Conservation (phyloP, 2,888 invertebrate species). For the Drosophila maculinotata region DNA sequence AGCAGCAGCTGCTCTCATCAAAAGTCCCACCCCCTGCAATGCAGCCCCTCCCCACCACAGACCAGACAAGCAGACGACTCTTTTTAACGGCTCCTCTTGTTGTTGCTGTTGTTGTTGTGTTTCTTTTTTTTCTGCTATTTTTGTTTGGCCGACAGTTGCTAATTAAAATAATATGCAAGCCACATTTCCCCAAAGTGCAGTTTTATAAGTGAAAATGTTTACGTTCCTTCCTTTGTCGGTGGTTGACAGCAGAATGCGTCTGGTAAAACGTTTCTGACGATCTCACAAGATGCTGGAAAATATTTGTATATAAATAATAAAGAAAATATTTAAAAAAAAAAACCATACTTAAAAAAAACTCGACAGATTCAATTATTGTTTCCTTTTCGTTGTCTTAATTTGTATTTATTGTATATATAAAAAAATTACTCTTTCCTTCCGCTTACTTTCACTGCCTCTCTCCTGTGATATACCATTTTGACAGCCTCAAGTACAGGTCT, state of each 20-base stretch:
- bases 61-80: constrained; percentile 25
- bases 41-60: background rate
- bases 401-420: too few species aligned
- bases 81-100: constrained; percentile 25
- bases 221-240: constrained; percentile 20
- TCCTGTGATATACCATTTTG: too few species aligned
- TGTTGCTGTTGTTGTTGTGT: constrained; percentile 8
- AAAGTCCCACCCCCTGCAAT: background rate
- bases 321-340: too few species aligned
- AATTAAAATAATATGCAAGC: constrained; percentile 66
- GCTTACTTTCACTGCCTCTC: too few species aligned
- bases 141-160: constrained; percentile 52
- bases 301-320: background rate
- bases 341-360: too few species aligned
- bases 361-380: too few species aligned
- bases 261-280: constrained; percentile 2
- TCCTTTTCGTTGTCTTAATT: too few species aligned
- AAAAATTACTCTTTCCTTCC: too few species aligned
- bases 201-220: constrained; percentile 42
- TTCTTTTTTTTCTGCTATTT: constrained; percentile 11
- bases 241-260: constrained; percentile 3
- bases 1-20: constrained; percentile 41
- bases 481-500: too few species aligned
- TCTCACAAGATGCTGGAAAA: constrained; percentile 1
- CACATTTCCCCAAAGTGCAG: constrained; percentile 47